phyloP scores from a whole-genome alignment of 2,888 invertebrate genomes.

The Eumacrocentrus americanus region DNA sequence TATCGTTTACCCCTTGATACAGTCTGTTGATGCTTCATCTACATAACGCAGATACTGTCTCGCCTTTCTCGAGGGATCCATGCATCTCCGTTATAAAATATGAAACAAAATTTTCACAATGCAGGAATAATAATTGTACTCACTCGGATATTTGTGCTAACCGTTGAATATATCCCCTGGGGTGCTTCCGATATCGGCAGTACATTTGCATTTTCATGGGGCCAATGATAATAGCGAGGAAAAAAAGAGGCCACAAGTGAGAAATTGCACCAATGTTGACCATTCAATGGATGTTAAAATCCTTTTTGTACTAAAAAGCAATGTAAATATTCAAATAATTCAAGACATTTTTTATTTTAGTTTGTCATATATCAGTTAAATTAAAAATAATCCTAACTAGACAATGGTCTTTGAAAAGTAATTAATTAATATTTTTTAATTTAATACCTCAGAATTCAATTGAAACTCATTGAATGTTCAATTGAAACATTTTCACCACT shows the following conservation, averaged over 20 bases:
- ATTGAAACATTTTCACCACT: not conserved
- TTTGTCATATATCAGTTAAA: too few relatives aligned
- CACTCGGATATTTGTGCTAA: not conserved
- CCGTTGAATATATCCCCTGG: conserved; percentile 15
- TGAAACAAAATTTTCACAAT: conserved; percentile 12
- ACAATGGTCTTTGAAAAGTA: too few relatives aligned
- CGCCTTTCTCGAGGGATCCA: conserved; percentile 10
- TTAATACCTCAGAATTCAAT: not conserved
- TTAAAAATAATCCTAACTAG: too few relatives aligned
- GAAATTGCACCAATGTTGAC: not conserved
- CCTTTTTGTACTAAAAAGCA: too few relatives aligned
- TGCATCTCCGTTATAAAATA: conserved; percentile 11
- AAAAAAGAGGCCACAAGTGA: not conserved
- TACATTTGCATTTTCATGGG: conserved; percentile 16
- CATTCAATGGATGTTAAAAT: too few relatives aligned
- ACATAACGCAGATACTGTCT: not conserved
- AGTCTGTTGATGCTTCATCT: not conserved
- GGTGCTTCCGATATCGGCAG: conserved; percentile 14
- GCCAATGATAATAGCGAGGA: conserved; percentile 14
- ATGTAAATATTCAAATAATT: too few relatives aligned
- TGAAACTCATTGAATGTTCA: not conserved
- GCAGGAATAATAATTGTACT: conserved; percentile 14
- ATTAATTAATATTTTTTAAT: not conserved
- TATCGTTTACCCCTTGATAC: conserved; percentile 5
- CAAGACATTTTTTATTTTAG: too few relatives aligned